Conservation (phyloP, 2,888 invertebrate genomes). For the Heliothis peltigera region DNA sequence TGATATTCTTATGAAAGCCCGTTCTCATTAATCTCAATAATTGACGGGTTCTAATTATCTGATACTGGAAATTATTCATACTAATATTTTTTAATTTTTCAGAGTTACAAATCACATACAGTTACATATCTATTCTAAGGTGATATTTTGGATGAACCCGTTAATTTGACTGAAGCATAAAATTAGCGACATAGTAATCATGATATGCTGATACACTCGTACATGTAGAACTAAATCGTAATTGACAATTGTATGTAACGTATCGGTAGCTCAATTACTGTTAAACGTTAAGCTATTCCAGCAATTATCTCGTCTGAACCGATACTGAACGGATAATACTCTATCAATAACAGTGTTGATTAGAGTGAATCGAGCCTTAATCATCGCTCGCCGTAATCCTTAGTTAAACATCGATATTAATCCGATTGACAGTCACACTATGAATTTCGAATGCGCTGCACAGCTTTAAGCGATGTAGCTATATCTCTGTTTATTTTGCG, state of each 20-base stretch:
- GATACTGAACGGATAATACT: conserved; percentile 25
- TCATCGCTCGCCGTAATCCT: conserved; percentile 29
- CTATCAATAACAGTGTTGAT: conserved; percentile 41
- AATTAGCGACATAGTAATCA: not conserved
- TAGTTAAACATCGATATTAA: conserved; percentile 40
- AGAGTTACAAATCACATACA: no score
- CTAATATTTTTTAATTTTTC: no score
- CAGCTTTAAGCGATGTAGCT: conserved; percentile 2
- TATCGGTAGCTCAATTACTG: not conserved
- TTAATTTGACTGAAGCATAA: no score
- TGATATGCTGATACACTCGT: no score
- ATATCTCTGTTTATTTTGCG: conserved; percentile 1
- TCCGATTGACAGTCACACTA: conserved; percentile 24
- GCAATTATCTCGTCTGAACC: conserved; percentile 8
- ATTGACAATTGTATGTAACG: not conserved
- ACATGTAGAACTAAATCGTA: no score
- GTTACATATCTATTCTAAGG: no score
- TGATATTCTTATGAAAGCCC: no score
- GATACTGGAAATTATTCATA: no score
- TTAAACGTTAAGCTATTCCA: conserved; percentile 1
- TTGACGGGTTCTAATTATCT: no score
- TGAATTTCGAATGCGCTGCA: conserved; percentile 26
- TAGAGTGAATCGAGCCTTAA: conserved; percentile 22
- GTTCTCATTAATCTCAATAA: no score
- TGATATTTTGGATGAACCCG: no score